Evolutionary conservation across 2,888 invertebrate genomes (phyloP), one percentile per base, ranked within the genome.

Genomic region (Perizoma affinitatum): DNA sequence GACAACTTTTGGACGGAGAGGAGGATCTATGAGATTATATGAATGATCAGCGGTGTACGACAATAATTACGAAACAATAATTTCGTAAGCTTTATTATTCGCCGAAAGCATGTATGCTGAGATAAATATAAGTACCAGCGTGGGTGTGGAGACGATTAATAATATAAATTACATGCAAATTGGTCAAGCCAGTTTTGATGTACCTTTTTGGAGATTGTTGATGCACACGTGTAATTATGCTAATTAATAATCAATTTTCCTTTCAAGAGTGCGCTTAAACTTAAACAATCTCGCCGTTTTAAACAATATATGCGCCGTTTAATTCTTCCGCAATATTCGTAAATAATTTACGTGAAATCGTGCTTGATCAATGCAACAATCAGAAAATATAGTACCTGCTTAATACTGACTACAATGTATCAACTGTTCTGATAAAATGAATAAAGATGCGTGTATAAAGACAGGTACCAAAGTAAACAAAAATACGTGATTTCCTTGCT

Each of bases 191-290:
- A 73, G 69, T 70, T 66, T 66, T 66, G 58, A 62, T 54, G 66
- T 75, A 71, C 80, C 70, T 69, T 80, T 87, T 85, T 79, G 84
- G 83, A 82, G 82, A 83, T 80, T 83, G 83, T 83, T 82, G 80
- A 87, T 83, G 79, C 72, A 72, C 71, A 59, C 51, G 64, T 73
- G 76, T 83, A 84, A 88, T 90, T 63, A 63, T 55, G 53, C 22
- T 63, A 51, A 63, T 63, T 90, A 90, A 88, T 80, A 87, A 87
- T 85, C 87, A 90, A 90, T 90, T 88, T 88, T 73, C 77, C 75
- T 74, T 81, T 80, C 76, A 78, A 71, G 75, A 80, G 72, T 70
- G 64, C 63, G 69, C 64, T 72, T 72, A 78, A 74, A 75, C 68
- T 68, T 66, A 58, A 69, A 74, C 68, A 74, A 62, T 72, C 71